Evolutionary conservation across 2,113 vertebrate genomes (phyloP).

Genomic region (Gila orcuttii): DNA sequence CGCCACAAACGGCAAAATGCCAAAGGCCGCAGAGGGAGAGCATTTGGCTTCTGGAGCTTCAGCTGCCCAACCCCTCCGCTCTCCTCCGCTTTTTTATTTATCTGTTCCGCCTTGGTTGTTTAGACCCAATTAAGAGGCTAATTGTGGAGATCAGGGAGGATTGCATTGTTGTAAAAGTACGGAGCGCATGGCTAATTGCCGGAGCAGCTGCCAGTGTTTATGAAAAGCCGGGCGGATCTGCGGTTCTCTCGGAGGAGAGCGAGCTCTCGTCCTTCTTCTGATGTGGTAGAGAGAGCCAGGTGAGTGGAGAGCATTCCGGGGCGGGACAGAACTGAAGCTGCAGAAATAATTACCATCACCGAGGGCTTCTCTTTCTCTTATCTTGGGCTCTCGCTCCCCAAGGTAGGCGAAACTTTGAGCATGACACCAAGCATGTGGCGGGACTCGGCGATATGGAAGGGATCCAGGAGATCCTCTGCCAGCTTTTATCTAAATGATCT

Average conservation of each 20-base stretch:
- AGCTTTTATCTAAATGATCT: conserved; percentile 72
- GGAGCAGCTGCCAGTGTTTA: conserved; percentile 79
- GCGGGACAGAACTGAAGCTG: conserved; percentile 59
- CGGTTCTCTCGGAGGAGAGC: conserved; percentile 52
- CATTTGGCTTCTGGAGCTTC: conserved; percentile 47
- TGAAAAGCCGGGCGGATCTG: conserved; percentile 69
- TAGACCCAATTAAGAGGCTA: conserved; percentile 80
- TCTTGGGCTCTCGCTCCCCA: conserved; percentile 35
- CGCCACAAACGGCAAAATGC: conserved; percentile 50
- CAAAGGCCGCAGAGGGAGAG: conserved; percentile 58
- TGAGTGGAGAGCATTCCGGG: conserved; percentile 49
- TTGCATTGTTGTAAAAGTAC: conserved; percentile 75
- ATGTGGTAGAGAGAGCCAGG: conserved; percentile 69
- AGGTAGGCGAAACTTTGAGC: conserved; percentile 65
- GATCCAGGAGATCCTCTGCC: conserved; percentile 73
- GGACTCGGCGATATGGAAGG: conserved; percentile 74
- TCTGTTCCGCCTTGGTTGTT: conserved; percentile 75
- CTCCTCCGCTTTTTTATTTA: conserved; percentile 68
- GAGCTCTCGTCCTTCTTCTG: conserved; percentile 41
- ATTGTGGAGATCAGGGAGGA: conserved; percentile 77
- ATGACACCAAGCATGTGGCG: conserved; percentile 80
- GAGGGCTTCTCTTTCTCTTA: conserved; percentile 63
- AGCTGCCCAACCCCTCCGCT: conserved; percentile 53
- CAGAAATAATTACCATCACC: conserved; percentile 74
- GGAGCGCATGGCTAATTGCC: conserved; percentile 77